A percentile compares a stretch with the other conserved stretches of the same genome.
These are phyloP conservation scores for Thripadectes ignobilis DNA, from an alignment of 2,797 vertebrate species.

Conservation along the genomic window DNA sequence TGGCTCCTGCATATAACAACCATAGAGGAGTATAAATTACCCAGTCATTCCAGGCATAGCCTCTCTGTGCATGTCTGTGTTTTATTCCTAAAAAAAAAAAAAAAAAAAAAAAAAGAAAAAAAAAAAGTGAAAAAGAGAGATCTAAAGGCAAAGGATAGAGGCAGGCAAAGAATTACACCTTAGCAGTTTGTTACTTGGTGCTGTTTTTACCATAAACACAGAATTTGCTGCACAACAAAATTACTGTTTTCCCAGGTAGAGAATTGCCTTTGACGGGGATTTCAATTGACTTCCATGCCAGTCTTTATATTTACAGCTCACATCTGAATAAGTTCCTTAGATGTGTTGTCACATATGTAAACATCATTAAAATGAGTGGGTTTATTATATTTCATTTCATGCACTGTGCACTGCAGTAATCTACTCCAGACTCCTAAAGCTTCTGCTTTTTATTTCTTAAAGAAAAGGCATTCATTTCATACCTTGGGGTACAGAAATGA, in stretches of 20 bases:
- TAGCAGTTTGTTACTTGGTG: not conserved
- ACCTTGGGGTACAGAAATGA: not conserved
- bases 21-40: not conserved
- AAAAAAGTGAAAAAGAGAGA: not conserved
- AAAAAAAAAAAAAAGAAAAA: not conserved
- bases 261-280: slow-evolving; percentile 7
- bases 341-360: slow-evolving; percentile 13
- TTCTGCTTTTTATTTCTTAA: not conserved
- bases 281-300: slow-evolving; percentile 2
- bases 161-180: not conserved
- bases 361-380: not conserved
- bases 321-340: not conserved
- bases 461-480: not conserved
- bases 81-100: not conserved
- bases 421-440: not conserved
- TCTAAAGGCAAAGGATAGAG: not conserved
- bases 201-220: slow-evolving; percentile 36
- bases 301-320: not conserved
- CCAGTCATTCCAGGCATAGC: not conserved
- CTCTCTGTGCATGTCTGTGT: not conserved
- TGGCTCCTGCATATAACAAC: not conserved
- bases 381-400: not conserved
- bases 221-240: slow-evolving; percentile 43
- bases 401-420: not conserved
- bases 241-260: slow-evolving; percentile 39